Conservation (phyloP, 37 sponge, comb jelly and placozoan species). For the Amphimedon queenslandica region DNA sequence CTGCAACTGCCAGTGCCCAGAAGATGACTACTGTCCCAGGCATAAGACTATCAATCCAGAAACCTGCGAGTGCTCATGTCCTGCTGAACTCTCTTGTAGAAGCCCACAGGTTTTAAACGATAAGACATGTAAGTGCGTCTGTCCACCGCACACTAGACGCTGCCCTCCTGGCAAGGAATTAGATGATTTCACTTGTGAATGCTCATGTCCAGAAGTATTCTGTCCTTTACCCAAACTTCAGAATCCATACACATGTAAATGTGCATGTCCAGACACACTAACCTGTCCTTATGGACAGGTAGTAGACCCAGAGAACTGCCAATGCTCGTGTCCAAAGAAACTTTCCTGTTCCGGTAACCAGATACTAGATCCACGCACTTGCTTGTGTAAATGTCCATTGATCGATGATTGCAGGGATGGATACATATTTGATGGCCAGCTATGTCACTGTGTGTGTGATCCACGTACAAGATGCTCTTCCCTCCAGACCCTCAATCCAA, state of each 20-base stretch:
- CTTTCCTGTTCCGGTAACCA: not conserved
- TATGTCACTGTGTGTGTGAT: slow-evolving; percentile 14
- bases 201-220: slow-evolving; percentile 4
- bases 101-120: slow-evolving; percentile 8
- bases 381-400: slow-evolving; percentile 20
- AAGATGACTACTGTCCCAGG: not conserved
- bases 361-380: slow-evolving; percentile 10
- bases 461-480: not conserved
- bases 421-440: not conserved
- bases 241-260: slow-evolving; percentile 17
- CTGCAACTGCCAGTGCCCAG: slow-evolving; percentile 40
- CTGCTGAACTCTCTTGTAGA: slow-evolving; percentile 8
- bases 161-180: slow-evolving; percentile 18
- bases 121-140: slow-evolving; percentile 24
- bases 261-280: slow-evolving; percentile 12
- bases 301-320: slow-evolving; percentile 5
- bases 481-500: not conserved
- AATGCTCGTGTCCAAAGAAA: slow-evolving; percentile 12
- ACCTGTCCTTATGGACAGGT: slow-evolving; percentile 4
- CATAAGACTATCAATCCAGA: not conserved
- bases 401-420: slow-evolving; percentile 1
- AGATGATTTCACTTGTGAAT: slow-evolving; percentile 14
- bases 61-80: slow-evolving; percentile 34
- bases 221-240: slow-evolving; percentile 5
- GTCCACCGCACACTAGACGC: not conserved